A percentile compares a stretch with the other conserved stretches of the same genome.
These are phyloP conservation scores for Chrysodeixis includens DNA, from an alignment of 2,888 invertebrate genomes.

Conservation along the genomic window DNA sequence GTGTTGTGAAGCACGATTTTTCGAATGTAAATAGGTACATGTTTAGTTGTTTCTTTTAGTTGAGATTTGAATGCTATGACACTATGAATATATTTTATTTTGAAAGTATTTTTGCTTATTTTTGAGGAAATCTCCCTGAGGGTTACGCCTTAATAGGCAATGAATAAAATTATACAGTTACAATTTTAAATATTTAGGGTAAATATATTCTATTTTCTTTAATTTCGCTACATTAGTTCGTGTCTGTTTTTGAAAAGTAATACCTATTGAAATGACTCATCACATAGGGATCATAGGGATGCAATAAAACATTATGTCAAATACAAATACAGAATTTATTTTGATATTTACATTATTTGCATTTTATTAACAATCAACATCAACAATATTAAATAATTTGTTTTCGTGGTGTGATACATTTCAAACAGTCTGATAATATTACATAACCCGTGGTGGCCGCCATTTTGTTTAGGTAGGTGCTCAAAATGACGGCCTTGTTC, in stretches of 20 bases:
- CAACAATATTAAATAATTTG: conserved; percentile 92
- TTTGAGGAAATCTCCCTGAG: conserved; percentile 14
- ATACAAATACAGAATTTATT: conserved; percentile 92
- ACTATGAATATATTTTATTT: conserved; percentile 66
- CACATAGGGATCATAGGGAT: too few species aligned
- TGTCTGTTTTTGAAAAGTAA: too few species aligned
- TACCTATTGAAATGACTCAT: too few species aligned
- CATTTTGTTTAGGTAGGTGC: conserved; percentile 65
- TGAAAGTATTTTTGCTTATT: conserved; percentile 45
- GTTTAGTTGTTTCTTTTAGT: conserved; percentile 42
- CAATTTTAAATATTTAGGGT: too few species aligned
- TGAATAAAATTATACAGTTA: too few species aligned
- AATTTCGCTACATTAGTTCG: too few species aligned
- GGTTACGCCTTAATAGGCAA: background rate
- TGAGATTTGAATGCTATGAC: conserved; percentile 48
- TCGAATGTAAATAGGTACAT: conserved; percentile 46
- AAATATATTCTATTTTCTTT: too few species aligned
- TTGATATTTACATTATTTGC: conserved; percentile 93
- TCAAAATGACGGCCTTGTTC: conserved; percentile 64
- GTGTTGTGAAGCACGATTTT: conserved; percentile 46
- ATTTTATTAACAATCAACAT: conserved; percentile 94
- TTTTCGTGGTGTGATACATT: conserved; percentile 87
- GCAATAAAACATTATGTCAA: conserved; percentile 85
- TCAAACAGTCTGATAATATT: conserved; percentile 83
- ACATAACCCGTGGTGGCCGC: conserved; percentile 71